phyloP scores from a whole-genome alignment of 2,888 invertebrate genomes.

The Steinernema scapterisci region DNA sequence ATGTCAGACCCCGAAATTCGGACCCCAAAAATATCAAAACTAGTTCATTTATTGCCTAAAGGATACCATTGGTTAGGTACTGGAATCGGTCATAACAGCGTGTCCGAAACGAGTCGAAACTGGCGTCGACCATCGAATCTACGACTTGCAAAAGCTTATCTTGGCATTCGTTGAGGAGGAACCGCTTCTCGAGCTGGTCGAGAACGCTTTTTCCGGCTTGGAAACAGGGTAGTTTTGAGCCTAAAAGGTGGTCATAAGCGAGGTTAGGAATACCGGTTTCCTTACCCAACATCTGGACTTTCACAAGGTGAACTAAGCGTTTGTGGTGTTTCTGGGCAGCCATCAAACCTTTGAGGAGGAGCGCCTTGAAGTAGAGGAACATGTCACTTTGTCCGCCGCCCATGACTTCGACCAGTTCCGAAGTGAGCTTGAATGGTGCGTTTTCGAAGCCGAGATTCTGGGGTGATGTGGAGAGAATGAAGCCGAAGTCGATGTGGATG shows the following conservation, averaged over 20 bases:
- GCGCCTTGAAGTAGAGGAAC: constrained; percentile 95
- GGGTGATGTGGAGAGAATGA: constrained; percentile 94
- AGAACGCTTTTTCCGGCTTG: constrained; percentile 89
- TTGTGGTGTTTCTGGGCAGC: constrained; percentile 98
- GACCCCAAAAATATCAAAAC: too few relatives aligned
- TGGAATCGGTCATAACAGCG: constrained; percentile 97
- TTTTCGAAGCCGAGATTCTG: constrained; percentile 92
- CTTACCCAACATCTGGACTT: constrained; percentile 93
- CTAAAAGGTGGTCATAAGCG: constrained; percentile 70
- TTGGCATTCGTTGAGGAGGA: constrained; percentile 89
- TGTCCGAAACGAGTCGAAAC: constrained; percentile 90
- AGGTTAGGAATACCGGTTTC: not conserved
- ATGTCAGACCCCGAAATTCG: too few relatives aligned
- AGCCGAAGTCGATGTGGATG: constrained; percentile 99
- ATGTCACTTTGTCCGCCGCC: constrained; percentile 93
- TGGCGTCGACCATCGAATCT: constrained; percentile 88
- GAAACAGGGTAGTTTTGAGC: constrained; percentile 91
- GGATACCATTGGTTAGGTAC: constrained; percentile 94
- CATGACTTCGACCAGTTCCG: constrained; percentile 75
- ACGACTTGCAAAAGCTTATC: constrained; percentile 85
- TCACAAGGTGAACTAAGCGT: constrained; percentile 90
- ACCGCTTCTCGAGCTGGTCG: constrained; percentile 85
- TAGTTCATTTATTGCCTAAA: constrained; percentile 48
- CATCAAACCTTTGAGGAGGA: constrained; percentile 90
- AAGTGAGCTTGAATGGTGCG: constrained; percentile 86